phyloP scores from a whole-genome alignment of 2,113 vertebrate species.

The Ptyas mucosa region DNA sequence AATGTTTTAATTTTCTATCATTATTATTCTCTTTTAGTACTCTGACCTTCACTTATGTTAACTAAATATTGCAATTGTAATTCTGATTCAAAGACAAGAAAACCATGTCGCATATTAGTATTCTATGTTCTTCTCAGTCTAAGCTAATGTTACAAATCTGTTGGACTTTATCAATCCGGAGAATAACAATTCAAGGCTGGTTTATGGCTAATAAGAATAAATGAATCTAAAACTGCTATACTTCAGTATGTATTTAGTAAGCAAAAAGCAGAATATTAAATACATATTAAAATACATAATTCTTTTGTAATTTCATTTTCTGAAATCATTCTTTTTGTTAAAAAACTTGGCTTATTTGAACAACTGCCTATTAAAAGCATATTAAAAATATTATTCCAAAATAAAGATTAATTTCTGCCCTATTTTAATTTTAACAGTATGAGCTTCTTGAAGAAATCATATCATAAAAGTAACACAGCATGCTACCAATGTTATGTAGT shows the following conservation, averaged over 20 bases:
- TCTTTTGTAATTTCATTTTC: constrained; percentile 10
- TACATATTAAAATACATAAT: background rate
- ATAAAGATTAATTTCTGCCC: background rate
- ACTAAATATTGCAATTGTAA: constrained; percentile 37
- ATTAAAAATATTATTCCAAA: background rate
- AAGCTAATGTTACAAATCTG: background rate
- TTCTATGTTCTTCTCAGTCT: background rate
- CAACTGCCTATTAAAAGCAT: background rate
- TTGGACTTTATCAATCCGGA: background rate
- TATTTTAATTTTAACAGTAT: background rate
- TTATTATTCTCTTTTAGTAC: constrained; percentile 12
- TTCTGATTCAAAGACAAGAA: constrained; percentile 35
- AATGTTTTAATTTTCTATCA: background rate
- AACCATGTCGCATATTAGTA: background rate
- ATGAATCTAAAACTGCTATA: background rate
- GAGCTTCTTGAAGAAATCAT: background rate
- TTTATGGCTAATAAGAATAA: background rate
- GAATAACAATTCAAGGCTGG: background rate
- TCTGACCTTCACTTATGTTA: constrained; percentile 53
- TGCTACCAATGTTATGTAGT: background rate
- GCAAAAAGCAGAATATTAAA: background rate
- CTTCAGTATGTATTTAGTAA: background rate
- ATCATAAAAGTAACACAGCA: background rate
- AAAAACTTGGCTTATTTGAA: background rate
- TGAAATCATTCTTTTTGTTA: background rate